Conservation (phyloP, 2,888 invertebrate genomes). For the Tridacna crocea region DNA sequence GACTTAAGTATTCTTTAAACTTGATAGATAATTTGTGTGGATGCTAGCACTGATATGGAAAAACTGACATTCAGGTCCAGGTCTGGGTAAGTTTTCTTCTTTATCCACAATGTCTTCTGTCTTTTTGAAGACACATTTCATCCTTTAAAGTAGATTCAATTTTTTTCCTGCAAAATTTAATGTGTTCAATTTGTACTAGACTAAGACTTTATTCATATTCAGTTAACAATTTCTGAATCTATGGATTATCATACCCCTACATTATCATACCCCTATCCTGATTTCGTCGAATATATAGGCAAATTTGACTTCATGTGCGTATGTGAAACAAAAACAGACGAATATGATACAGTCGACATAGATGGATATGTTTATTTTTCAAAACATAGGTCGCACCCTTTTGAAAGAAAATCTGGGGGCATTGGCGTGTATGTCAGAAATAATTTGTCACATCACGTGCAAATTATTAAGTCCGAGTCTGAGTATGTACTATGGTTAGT, state of each 20-base stretch:
- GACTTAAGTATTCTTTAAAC: too few species aligned
- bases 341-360: background rate
- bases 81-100: slow-evolving; percentile 75
- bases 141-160: too few species aligned
- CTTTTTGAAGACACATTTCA: too few species aligned
- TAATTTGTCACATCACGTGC: background rate
- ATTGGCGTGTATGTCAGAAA: slow-evolving; percentile 2
- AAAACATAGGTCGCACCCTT: background rate
- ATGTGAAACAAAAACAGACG: background rate
- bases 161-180: too few species aligned
- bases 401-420: slow-evolving; percentile 10
- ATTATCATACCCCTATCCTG: too few species aligned
- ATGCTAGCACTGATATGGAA: slow-evolving; percentile 81
- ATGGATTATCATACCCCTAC: too few species aligned
- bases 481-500: slow-evolving; percentile 5
- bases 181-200: too few species aligned
- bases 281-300: background rate
- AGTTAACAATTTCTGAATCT: too few species aligned
- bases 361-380: background rate
- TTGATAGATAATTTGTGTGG: slow-evolving; percentile 80
- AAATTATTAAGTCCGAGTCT: background rate
- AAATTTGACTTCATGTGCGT: background rate
- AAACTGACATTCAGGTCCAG: slow-evolving; percentile 77
- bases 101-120: too few species aligned
- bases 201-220: too few species aligned